These are phyloP conservation scores for Scaptomyza flava DNA, from an alignment of 2,888 invertebrate species.

Conservation along the genomic window DNA sequence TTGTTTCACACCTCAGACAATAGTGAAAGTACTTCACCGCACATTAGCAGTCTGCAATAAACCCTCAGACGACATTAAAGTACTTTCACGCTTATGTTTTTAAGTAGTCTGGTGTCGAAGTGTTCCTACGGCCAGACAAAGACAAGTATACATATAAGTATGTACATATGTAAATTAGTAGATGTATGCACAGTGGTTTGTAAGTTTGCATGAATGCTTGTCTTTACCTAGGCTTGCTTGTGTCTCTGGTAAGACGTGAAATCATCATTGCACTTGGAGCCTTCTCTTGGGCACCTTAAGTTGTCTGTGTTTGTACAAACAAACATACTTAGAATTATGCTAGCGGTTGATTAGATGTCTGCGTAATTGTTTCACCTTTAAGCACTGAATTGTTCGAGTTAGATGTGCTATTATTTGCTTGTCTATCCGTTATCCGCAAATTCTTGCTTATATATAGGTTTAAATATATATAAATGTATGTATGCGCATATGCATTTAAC, in stretches of 20 bases:
- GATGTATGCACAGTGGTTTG: conserved; percentile 23
- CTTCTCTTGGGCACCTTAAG: conserved; percentile 4
- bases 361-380: neutral
- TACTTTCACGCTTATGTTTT: conserved; percentile 31
- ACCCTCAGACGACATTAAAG: conserved; percentile 56
- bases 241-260: conserved; percentile 11
- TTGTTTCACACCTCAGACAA: conserved; percentile 68
- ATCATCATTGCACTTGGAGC: conserved; percentile 12
- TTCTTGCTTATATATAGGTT: conserved; percentile 4
- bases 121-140: conserved; percentile 27
- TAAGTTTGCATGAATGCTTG: conserved; percentile 10
- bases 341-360: neutral
- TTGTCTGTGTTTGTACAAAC: neutral
- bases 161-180: conserved; percentile 8
- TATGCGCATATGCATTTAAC: neutral
- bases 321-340: neutral
- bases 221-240: conserved; percentile 8
- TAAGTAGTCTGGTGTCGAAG: conserved; percentile 11
- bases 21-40: conserved; percentile 68
- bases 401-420: conserved; percentile 30
- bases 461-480: neutral
- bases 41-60: conserved; percentile 55
- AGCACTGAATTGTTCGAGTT: conserved; percentile 7
- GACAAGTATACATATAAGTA: conserved; percentile 19
- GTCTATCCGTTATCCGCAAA: conserved; percentile 1